Evolutionary conservation across 2,888 invertebrate species (phyloP), one percentile per base, ranked within the genome.

Genomic region (Drosophila tripunctata): DNA sequence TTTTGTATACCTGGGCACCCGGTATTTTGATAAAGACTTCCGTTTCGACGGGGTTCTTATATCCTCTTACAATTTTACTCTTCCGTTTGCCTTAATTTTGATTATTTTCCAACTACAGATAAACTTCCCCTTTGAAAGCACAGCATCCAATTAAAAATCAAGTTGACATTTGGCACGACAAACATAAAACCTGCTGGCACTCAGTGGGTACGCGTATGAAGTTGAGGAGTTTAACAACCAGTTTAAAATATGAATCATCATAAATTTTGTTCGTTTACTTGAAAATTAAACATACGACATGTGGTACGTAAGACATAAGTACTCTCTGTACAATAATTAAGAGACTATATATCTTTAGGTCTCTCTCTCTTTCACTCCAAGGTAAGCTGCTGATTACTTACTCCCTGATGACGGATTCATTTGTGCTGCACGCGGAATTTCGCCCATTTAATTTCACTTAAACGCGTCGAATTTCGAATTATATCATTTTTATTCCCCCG

Each of bases 1-100:
- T 3, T 68, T 54, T 55, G 57, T 72, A 65, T 79, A 83, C 74
- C 80, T 48, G 50, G 67, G 65, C 19, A 33, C 35, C 21, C 22
- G 77, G 58, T 48, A 61, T 67, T n/a, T 75, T 52, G 58, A 63
- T 64, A 69, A 76, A 82, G 69, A 86, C 80, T 86, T 83, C 80
- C 80, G 86, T 47, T 78, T 48, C 48, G 54, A 33, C 1, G 6
- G 19, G 38, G 38, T 33, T 31, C 40, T 22, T 33, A 43, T 52
- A 69, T 69, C 61, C 76, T 54, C 61, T 69, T 48, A 56, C 41
- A 68, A 63, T 62, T 67, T 76, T 27, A 61, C 50, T 51, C 66
- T 79, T 76, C 65, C 71, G 84, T 58, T 77, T 56, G 58, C 36
- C 41, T 58, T 73, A 74, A 71, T 74, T 77, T 71, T 63, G 70